phyloP scores from a whole-genome alignment of 92 coral and sea anemone genomes.

The Bergia puertoricense region DNA sequence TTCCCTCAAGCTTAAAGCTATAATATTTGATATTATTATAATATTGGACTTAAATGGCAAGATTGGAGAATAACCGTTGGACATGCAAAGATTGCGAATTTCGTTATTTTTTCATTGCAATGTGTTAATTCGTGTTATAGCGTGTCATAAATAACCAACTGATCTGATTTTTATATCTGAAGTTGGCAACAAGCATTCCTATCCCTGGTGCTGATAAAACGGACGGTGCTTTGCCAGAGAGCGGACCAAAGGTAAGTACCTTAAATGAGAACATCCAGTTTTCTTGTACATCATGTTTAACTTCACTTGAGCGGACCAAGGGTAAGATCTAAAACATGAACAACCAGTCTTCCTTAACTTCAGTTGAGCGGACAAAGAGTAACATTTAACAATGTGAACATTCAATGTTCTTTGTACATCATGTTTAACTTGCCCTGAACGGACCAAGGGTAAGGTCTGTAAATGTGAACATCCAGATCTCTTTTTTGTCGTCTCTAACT shows the following conservation, averaged over 20 bases:
- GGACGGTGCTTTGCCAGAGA: conserved; percentile 48
- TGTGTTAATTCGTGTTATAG: background rate
- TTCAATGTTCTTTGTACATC: background rate
- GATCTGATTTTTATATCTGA: conserved; percentile 4
- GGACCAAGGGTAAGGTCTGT: background rate
- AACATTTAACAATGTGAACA: background rate
- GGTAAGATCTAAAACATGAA: background rate
- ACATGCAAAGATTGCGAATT: background rate
- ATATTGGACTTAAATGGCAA: no score
- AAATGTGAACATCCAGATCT: no score
- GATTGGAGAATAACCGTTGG: background rate
- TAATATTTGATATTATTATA: background rate
- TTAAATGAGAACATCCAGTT: background rate
- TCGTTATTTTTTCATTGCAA: no score
- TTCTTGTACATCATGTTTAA: background rate
- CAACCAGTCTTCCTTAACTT: background rate
- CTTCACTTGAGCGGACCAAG: no score
- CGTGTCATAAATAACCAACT: background rate
- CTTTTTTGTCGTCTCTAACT: no score
- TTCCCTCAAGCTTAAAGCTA: background rate
- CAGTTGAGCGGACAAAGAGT: conserved; percentile 51
- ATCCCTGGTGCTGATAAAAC: conserved; percentile 79
- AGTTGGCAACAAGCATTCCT: conserved; percentile 95
- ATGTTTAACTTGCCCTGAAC: no score
- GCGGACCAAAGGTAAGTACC: conserved; percentile 57